Evolutionary conservation across 2,113 vertebrate species (phyloP).

Genomic region (Rhynchopsitta pachyrhyncha): DNA sequence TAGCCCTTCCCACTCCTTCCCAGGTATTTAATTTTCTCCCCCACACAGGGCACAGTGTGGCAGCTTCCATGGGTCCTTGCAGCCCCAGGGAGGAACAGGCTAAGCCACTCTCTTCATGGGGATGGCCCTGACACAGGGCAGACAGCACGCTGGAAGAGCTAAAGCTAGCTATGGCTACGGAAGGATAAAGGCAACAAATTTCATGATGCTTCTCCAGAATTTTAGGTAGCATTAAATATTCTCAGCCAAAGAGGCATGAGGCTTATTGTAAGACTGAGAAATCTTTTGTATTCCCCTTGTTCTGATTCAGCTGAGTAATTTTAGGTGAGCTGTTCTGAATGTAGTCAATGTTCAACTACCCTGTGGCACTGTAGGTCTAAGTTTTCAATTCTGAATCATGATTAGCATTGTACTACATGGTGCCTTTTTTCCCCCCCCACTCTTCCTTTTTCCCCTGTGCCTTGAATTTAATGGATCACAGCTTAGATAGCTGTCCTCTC

Average conservation of each 20-base stretch:
- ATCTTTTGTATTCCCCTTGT: background rate
- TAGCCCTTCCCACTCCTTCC: background rate
- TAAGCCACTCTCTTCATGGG: background rate
- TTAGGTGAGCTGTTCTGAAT: background rate
- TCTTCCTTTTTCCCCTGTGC: background rate
- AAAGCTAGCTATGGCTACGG: background rate
- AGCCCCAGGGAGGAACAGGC: background rate
- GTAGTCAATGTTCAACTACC: background rate
- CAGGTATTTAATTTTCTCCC: background rate
- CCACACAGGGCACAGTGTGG: background rate
- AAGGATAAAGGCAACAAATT: background rate
- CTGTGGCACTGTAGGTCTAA: background rate
- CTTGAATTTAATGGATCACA: background rate
- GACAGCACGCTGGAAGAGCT: background rate
- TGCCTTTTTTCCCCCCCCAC: background rate
- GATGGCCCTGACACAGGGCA: background rate
- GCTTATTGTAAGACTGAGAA: background rate
- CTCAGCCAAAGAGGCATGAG: background rate
- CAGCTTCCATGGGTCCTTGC: background rate
- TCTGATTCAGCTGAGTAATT: background rate
- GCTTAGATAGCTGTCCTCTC: background rate
- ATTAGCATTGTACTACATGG: background rate
- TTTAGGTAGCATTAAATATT: background rate
- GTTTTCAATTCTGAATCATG: background rate
- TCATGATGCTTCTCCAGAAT: background rate